Base-by-base conservation (phyloP, 2,888 invertebrate species). In the Ceriagrion tenellum region DNA sequence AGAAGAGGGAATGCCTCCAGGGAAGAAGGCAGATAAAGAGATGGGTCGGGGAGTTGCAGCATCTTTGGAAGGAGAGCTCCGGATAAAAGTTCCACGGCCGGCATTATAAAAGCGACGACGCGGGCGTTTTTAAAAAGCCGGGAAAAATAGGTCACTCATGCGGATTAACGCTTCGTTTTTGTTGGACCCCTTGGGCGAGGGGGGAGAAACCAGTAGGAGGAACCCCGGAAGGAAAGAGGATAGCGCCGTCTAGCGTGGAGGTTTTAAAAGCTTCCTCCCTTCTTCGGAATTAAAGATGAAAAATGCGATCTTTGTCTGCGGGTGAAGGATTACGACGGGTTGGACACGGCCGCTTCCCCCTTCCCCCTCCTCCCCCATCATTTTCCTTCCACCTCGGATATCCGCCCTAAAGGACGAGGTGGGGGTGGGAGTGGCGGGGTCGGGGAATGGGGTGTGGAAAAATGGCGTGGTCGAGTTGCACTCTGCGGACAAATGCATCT, bases 241-340 rank as follows among this genome's bases (percentile, higher is more conserved):
- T 47, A 47, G 47, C 47, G 47, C 47, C 47, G 47, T 47, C 47
- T 47, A 47, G 47, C 47, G 47, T 47, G 47, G 8, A 8, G 47
- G 47, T 47, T n/a, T n/a, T 69, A n/a, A 69, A n/a, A 69, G 69
- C 69, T n/a, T 69, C 4, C n/a, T n/a, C n/a, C n/a, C 26, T 10
- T 26, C 69, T 69, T 69, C 26, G 69, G 69, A 69, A 69, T 26
- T 23, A 69, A 69, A 69, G 26, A n/a, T 26, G 69, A 69, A 69
- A 69, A 69, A 69, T 69, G 69, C 69, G 69, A 69, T 69, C 69
- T 26, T 69, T 69, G 69, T 69, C 69, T 69, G 69, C 26, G 69
- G 69, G 69, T 69, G 69, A 69, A n/a, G 69, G 69, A 69, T 69
- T 69, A 69, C 69, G 3, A 26, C 26, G 69, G 69, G 69, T 69